Percentiles rank a stretch among this genome's conserved stretches.
These are phyloP conservation scores for Turritopsis rubra DNA, from an alignment of 30 jellyfish, hydroid and myxozoan genomes.

Conservation along the genomic window DNA sequence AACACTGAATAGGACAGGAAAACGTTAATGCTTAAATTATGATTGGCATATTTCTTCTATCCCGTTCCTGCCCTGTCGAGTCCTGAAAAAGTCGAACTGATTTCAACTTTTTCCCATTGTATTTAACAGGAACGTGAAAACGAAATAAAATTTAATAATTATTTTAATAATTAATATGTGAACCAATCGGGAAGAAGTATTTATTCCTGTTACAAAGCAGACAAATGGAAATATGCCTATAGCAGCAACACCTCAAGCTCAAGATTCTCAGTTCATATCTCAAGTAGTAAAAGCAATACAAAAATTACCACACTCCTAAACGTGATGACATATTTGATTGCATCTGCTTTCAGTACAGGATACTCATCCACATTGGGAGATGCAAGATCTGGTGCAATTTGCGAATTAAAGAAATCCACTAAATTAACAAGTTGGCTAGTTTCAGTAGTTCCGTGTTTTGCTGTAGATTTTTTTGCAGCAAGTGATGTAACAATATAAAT, in stretches of 20 bases:
- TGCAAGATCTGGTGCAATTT: constrained; percentile 69
- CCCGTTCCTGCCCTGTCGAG: too few relatives aligned
- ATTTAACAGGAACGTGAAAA: background rate
- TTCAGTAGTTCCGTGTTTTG: constrained; percentile 97
- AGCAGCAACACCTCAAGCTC: too few relatives aligned
- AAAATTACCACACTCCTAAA: constrained; percentile 82
- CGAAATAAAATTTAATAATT: background rate
- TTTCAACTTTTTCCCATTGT: too few relatives aligned
- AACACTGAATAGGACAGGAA: too few relatives aligned
- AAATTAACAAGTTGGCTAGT: constrained; percentile 83
- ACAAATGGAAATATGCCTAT: too few relatives aligned
- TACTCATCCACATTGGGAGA: constrained; percentile 73
- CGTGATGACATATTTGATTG: constrained; percentile 74
- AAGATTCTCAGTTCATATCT: background rate
- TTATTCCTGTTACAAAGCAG: background rate
- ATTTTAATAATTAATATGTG: background rate
- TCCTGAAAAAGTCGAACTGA: too few relatives aligned
- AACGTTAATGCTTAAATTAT: too few relatives aligned
- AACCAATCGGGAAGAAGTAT: too few relatives aligned
- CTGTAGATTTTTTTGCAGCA: constrained; percentile 85
- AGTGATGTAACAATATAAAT: constrained; percentile 86
- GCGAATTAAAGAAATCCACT: constrained; percentile 75
- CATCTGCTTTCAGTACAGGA: constrained; percentile 95
- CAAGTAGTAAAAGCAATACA: background rate
- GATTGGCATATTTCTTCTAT: too few relatives aligned